Evolutionary conservation across 2,113 vertebrate genomes (phyloP), one percentile per base, ranked within the genome.

Genomic region (Scopus umbretta): DNA sequence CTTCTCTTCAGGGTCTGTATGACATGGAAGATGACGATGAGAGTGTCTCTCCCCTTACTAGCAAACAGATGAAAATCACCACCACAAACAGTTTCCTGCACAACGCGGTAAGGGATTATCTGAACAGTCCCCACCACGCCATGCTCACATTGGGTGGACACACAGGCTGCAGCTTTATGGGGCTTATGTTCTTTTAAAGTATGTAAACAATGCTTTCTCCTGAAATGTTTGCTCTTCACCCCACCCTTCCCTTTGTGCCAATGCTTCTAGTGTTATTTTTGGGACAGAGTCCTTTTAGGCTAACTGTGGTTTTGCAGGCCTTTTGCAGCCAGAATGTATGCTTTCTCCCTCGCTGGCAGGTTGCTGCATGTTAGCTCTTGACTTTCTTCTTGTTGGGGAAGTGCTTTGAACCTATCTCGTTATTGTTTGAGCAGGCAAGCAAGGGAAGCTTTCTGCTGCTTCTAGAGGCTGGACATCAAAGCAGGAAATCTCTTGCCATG

Each of bases 51-150:
- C 96, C 97, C 32, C 73, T 98, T 92, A 94, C 98, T 55, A 98
- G 93, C 93, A 99, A 99, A 98, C 99, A 99, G 97, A 98, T 99
- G 96, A 99, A 99, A 97, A 98, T 99, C 52, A 98, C 98, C 32
- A 96, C 99, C 53, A 84, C 98, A 3, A 98, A 98, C 90, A 97
- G 94, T 94, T 98, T 99, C 93, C 95, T 98, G 59, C 98, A 98
- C 47, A 98, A 98, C 19, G 63, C 97, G 98, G 99, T 99, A 98
- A 98, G 98, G 50, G 36, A 26, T 78, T 65, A 36, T 34, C 67
- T 84, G 63, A 81, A 9, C 45, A 47, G 55, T 36, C 68, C 34
- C 53, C 26, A n/a, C 40, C 16, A 40, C 1, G 13, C 55, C 22
- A 5, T 73, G 21, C 47, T 86, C 40, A 42, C 38, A 14, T 5